These are phyloP conservation scores for Phyllopteryx taeniolatus DNA, from an alignment of 2,113 vertebrate genomes.

Conservation along the genomic window DNA sequence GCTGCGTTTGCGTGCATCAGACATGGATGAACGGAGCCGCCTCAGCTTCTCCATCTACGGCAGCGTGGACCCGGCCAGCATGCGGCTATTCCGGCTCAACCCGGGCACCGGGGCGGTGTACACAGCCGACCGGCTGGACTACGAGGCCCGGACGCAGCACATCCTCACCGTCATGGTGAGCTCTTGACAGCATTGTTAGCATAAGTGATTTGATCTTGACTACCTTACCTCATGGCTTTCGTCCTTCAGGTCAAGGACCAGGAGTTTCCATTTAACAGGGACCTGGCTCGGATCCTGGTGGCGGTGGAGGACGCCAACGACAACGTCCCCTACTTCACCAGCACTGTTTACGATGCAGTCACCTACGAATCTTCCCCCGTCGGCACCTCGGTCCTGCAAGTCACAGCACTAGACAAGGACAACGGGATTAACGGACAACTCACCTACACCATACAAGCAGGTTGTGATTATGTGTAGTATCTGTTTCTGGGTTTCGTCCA, in stretches of 20 bases:
- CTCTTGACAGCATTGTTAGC: conserved; percentile 12
- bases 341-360: conserved; percentile 81
- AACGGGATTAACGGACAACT: conserved; percentile 91
- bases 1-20: conserved; percentile 83
- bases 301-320: conserved; percentile 94
- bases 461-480: conserved; percentile 54
- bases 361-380: conserved; percentile 85
- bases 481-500: background rate
- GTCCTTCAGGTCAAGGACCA: conserved; percentile 90
- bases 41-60: conserved; percentile 91
- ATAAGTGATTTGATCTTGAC: conserved; percentile 23
- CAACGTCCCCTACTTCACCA: conserved; percentile 91
- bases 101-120: conserved; percentile 85
- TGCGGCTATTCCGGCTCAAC: conserved; percentile 91
- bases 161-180: conserved; percentile 95
- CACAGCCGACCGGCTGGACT: conserved; percentile 85
- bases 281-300: conserved; percentile 87
- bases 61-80: conserved; percentile 85
- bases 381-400: conserved; percentile 86
- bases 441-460: conserved; percentile 88
- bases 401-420: conserved; percentile 93
- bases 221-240: conserved; percentile 17
- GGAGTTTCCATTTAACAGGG: conserved; percentile 93
- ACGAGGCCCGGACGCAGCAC: conserved; percentile 88
- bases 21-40: conserved; percentile 86